Conservation (phyloP, 2,797 vertebrate genomes). For the Podarcis siculus region DNA sequence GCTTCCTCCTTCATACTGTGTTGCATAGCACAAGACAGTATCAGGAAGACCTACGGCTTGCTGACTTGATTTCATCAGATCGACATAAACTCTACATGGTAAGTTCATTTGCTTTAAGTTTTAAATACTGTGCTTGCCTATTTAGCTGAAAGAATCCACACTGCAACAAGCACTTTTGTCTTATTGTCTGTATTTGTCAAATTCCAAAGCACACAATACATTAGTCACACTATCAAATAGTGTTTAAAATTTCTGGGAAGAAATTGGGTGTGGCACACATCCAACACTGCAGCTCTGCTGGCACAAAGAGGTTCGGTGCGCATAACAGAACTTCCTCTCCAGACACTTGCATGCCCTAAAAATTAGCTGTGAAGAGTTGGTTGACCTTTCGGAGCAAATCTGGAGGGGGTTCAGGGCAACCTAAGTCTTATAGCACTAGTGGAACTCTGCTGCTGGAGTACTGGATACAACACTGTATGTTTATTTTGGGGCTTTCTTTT, state of each 20-base stretch:
- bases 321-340: too few relatives aligned
- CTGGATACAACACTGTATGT: too few relatives aligned
- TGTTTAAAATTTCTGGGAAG: too few relatives aligned
- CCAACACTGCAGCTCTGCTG: too few relatives aligned
- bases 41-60: constrained; percentile 92
- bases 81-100: constrained; percentile 92
- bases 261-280: background rate
- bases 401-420: too few relatives aligned
- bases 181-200: background rate
- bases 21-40: constrained; percentile 90
- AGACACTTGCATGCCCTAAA: too few relatives aligned
- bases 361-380: too few relatives aligned
- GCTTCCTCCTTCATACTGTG: constrained; percentile 91
- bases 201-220: background rate
- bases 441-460: too few relatives aligned
- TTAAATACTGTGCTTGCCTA: constrained; percentile 1
- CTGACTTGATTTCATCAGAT: constrained; percentile 91
- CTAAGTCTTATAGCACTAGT: too few relatives aligned
- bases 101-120: constrained; percentile 44
- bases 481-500: constrained; percentile 6
- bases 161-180: background rate
- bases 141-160: background rate
- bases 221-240: background rate
- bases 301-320: too few relatives aligned
- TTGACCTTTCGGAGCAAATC: too few relatives aligned